These are phyloP conservation scores for Lordiphosa andalusiaca DNA, from an alignment of 2,888 invertebrate species.

Conservation along the genomic window DNA sequence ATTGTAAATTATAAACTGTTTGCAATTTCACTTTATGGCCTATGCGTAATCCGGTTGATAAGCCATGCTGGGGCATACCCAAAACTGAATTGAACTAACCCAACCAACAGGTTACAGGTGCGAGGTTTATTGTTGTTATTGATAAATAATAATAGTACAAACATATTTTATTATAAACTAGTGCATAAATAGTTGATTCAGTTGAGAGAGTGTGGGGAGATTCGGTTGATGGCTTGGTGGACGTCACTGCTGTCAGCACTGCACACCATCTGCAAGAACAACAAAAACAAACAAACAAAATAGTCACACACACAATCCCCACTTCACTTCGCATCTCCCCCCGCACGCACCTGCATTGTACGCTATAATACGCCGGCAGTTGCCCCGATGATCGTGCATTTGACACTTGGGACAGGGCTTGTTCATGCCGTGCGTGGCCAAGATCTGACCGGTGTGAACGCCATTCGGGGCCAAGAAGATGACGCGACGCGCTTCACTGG, in stretches of 20 bases:
- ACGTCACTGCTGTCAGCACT: conserved; percentile 44
- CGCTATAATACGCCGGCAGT: conserved; percentile 72
- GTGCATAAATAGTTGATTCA: conserved; percentile 23
- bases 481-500: conserved; percentile 66
- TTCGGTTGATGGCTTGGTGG: not conserved
- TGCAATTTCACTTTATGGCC: no score
- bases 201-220: conserved; percentile 14
- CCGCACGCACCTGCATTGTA: conserved; percentile 65
- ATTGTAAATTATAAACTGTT: no score
- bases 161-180: conserved; percentile 4
- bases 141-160: not conserved
- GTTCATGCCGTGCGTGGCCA: conserved; percentile 55
- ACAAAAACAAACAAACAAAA: conserved; percentile 14
- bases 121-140: conserved; percentile 4
- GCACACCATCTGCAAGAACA: conserved; percentile 55
- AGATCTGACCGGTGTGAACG: conserved; percentile 66
- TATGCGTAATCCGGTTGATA: no score
- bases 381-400: conserved; percentile 77
- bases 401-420: conserved; percentile 75
- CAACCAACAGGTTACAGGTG: not conserved
- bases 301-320: conserved; percentile 4
- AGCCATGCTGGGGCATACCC: no score
- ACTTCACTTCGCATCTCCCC: conserved; percentile 10
- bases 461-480: conserved; percentile 70
- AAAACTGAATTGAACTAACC: no score